phyloP scores from a whole-genome alignment of 1,140 invertebrate species.

The Pachyrhynchus sulphureomaculatus region DNA sequence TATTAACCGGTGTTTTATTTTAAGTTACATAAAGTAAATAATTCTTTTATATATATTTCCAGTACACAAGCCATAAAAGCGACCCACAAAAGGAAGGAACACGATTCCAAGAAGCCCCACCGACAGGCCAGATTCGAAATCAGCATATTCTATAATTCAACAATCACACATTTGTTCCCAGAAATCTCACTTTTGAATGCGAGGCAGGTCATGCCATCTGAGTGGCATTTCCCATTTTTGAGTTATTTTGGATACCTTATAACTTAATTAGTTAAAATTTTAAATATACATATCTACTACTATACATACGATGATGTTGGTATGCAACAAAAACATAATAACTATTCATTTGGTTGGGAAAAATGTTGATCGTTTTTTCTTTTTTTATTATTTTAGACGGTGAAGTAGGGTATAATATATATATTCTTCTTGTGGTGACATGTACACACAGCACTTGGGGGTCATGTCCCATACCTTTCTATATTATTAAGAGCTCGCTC shows the following conservation, averaged over 20 bases:
- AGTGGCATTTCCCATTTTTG: conserved; percentile 64
- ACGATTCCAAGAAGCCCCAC: conserved; percentile 4
- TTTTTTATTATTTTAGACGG: too few relatives aligned
- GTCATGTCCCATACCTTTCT: too few relatives aligned
- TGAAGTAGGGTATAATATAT: too few relatives aligned
- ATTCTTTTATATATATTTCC: too few relatives aligned
- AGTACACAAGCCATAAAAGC: too few relatives aligned
- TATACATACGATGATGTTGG: conserved; percentile 53
- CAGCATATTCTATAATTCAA: conserved; percentile 53
- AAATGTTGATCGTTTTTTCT: background rate
- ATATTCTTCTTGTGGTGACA: too few relatives aligned
- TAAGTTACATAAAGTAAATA: too few relatives aligned
- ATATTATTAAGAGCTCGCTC: too few relatives aligned
- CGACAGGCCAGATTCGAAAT: conserved; percentile 30
- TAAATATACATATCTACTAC: conserved; percentile 53
- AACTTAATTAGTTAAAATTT: conserved; percentile 57
- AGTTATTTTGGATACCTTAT: conserved; percentile 69
- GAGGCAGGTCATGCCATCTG: conserved; percentile 61
- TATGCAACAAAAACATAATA: conserved; percentile 54
- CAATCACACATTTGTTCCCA: conserved; percentile 71
- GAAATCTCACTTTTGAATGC: conserved; percentile 67
- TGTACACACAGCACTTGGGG: too few relatives aligned
- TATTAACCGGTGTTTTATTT: too few relatives aligned
- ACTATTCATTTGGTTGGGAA: conserved; percentile 25
- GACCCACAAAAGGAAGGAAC: background rate